Evolutionary conservation across 1,140 invertebrate genomes (phyloP), one percentile per base, ranked within the genome.

Genomic region (Halyomorpha halys): DNA sequence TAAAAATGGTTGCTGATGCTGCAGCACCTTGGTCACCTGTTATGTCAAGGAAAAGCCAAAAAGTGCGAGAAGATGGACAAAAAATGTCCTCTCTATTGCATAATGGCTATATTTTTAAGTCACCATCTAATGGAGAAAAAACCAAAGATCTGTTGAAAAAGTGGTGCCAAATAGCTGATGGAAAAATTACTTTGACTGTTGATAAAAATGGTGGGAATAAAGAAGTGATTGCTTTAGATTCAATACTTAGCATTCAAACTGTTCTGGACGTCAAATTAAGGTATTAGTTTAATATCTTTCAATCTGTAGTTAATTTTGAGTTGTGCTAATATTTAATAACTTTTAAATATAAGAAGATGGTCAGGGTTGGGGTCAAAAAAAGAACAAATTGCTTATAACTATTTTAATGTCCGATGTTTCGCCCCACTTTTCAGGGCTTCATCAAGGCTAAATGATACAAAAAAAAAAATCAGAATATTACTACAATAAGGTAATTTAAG

Each of bases 181-280:
- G 78, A 16, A 79, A 80, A 67, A 74, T 83, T 19, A 74, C 74
- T 45, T 77, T 79, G 65, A 80, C 76, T 61, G 62, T 75, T 11
- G 80, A 83, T 68, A 80, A 80, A 68, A 77, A 75, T 64, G 76
- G 79, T 61, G 75, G 75, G 0, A 66, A 74, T 18, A 82, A 83
- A 67, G 83, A 85, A 71, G 70, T 77, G 45, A 78, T 85, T 69
- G 72, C 78, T 9, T 72, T 84, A 44, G 75, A 81, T 9, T 73
- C 71, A 39, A 77, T 83, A 18, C 75, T 83, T 5, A 85, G 82
- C 66, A 70, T 86, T 64, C 82, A 84, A 72, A 75, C 81, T 63
- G 74, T 85, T 27, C 77, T 79, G 69, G 83, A 84, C 69, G 76
- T 78, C 61, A 83, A 83, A 72, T 78, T 76, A 23, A 81, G 76